Percentiles rank a stretch among this genome's conserved stretches.
Conservation (phyloP, 2,797 vertebrate genomes). For the Parauchenoglanis punctatus region DNA sequence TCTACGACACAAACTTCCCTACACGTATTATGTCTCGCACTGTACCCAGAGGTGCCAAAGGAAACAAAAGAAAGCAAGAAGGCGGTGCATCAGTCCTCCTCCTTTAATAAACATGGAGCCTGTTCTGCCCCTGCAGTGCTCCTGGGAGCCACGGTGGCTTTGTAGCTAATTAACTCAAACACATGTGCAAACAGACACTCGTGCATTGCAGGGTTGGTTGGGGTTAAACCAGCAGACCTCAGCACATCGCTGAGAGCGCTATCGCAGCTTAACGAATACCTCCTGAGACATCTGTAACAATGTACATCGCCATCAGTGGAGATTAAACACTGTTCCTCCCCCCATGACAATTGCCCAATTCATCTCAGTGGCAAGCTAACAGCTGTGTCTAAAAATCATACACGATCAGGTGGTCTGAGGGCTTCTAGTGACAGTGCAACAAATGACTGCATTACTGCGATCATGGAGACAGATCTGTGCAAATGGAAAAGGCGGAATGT, state of each 20-base stretch:
- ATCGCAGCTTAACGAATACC: slow-evolving; percentile 52
- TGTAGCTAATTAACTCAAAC: slow-evolving; percentile 63
- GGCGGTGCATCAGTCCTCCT: not conserved
- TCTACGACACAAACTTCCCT: not conserved
- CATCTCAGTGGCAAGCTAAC: slow-evolving; percentile 44
- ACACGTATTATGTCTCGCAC: not conserved
- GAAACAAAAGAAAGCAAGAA: slow-evolving; percentile 8
- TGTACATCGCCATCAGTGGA: slow-evolving; percentile 52
- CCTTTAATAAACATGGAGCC: slow-evolving; percentile 51
- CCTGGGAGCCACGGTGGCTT: slow-evolving; percentile 48
- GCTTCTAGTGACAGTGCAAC: slow-evolving; percentile 38
- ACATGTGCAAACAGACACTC: slow-evolving; percentile 58
- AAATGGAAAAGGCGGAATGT: slow-evolving; percentile 5
- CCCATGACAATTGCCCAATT: slow-evolving; percentile 48
- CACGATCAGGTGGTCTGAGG: slow-evolving; percentile 46
- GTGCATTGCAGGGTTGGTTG: slow-evolving; percentile 47
- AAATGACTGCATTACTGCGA: slow-evolving; percentile 42
- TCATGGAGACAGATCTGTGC: slow-evolving; percentile 29
- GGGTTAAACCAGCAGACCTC: slow-evolving; percentile 58
- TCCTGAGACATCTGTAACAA: slow-evolving; percentile 52
- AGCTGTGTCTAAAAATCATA: slow-evolving; percentile 56
- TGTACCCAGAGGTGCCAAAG: not conserved
- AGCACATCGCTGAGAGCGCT: slow-evolving; percentile 48
- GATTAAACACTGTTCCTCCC: slow-evolving; percentile 56
- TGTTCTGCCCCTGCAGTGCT: slow-evolving; percentile 40